Evolutionary conservation across 2,888 invertebrate genomes (phyloP), one percentile per base, ranked within the genome.

Genomic region (Pachydiplax longipennis): DNA sequence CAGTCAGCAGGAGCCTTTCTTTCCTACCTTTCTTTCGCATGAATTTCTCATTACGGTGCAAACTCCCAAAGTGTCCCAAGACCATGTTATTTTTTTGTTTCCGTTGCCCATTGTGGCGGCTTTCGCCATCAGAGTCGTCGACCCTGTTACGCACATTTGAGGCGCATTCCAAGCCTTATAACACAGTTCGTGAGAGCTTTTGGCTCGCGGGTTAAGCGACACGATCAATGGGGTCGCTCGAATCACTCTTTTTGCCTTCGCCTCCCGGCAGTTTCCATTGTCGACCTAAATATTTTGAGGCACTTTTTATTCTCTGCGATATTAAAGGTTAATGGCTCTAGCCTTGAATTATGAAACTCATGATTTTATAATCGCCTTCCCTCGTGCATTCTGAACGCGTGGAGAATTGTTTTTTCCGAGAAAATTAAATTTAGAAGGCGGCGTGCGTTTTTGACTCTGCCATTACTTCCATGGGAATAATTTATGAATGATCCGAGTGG

Each of bases 211-310:
- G 37, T 58, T 61, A 87, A 87, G 61, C 65, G 87, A 83, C 83
- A 35, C 58, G 83, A 87, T 87, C 61, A 87, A 61, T 37, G 87
- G 61, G 87, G 87, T 87, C 87, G 87, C 35, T 37, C 22, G 83
- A n/a, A 48, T 18, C 22, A 31, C 31, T 58, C 31, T 83, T 58
- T 25, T 15, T 13, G 48, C 31, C 18, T 6, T 31, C n/a, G 87
- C 87, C 61, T 61, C 37, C 53, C 15, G 37, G 61, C 65, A 40
- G 65, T 35, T 61, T 22, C 37, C 87, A 87, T 65, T 65, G 61
- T 83, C 58, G 83, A 83, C 83, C 83, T 83, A 83, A 83, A 83
- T 83, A 61, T 18, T 83, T 44, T 35, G 37, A 5, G 12, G 22
- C 12, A 35, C 31, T 87, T 37, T 35, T 48, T 13, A 31, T 61